Evolutionary conservation across 37 sponge, comb jelly and placozoan species (phyloP).

Genomic region (Mnemiopsis leidyi): DNA sequence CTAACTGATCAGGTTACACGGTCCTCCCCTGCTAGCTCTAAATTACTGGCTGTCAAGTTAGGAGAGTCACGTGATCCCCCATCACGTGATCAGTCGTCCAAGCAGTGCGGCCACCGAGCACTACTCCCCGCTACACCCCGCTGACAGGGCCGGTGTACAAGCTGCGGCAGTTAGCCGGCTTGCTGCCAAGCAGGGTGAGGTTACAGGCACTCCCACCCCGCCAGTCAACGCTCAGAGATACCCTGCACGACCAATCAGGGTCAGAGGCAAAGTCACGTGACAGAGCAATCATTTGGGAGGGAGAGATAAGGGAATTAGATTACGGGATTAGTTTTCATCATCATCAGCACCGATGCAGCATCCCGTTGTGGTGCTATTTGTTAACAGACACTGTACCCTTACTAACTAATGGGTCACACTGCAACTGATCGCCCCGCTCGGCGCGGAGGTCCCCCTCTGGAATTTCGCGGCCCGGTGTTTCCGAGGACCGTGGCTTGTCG

Average conservation of each 20-base stretch:
- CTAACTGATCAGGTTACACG: conserved; percentile 63
- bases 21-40: conserved; percentile 25
- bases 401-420: too few species aligned
- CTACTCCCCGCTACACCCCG: conserved; percentile 23
- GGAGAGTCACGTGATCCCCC: conserved; percentile 46
- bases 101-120: conserved; percentile 6
- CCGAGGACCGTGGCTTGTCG: neutral
- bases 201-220: neutral
- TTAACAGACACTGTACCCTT: neutral
- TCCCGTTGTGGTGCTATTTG: neutral
- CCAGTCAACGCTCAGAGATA: neutral
- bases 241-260: neutral
- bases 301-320: conserved; percentile 65
- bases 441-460: neutral
- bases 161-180: conserved; percentile 56
- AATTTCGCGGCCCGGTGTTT: neutral
- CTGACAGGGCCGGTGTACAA: conserved; percentile 39
- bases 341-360: neutral
- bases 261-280: neutral
- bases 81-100: conserved; percentile 17
- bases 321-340: conserved; percentile 57
- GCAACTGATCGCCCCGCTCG: neutral
- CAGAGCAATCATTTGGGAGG: conserved; percentile 38
- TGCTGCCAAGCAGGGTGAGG: conserved; percentile 5
- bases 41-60: conserved; percentile 61